Conservation (phyloP, 2,888 invertebrate genomes). For the Tinea semifulvella region DNA sequence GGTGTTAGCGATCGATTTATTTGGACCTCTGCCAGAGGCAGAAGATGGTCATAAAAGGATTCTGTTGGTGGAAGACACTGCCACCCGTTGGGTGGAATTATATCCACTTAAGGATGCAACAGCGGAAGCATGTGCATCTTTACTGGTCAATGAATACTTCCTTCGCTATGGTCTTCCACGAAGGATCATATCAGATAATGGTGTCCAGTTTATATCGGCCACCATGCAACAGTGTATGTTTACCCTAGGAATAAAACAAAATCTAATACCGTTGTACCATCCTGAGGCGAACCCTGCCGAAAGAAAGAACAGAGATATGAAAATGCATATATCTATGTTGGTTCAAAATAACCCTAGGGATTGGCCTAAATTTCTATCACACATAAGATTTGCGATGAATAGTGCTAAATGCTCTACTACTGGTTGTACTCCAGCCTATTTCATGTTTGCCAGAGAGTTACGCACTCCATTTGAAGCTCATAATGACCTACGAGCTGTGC, state of each 20-base stretch:
- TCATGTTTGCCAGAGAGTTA: slow-evolving; percentile 26
- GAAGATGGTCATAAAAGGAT: slow-evolving; percentile 23
- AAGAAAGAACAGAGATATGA: slow-evolving; percentile 24
- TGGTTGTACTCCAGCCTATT: slow-evolving; percentile 23
- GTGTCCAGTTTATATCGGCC: slow-evolving; percentile 25
- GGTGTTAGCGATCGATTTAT: slow-evolving; percentile 25
- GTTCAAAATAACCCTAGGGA: slow-evolving; percentile 16
- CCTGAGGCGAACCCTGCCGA: slow-evolving; percentile 27
- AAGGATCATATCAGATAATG: slow-evolving; percentile 26
- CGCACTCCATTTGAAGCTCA: slow-evolving; percentile 20
- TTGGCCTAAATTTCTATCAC: slow-evolving; percentile 24
- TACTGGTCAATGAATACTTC: slow-evolving; percentile 25
- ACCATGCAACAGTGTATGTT: slow-evolving; percentile 24
- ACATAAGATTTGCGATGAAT: slow-evolving; percentile 25
- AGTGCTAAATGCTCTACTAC: slow-evolving; percentile 20
- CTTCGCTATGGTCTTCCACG: slow-evolving; percentile 26
- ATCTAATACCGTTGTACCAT: slow-evolving; percentile 24
- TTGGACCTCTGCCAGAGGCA: slow-evolving; percentile 22
- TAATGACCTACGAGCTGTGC: slow-evolving; percentile 15
- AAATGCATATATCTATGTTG: slow-evolving; percentile 20
- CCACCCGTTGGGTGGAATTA: slow-evolving; percentile 25
- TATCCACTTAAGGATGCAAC: slow-evolving; percentile 22
- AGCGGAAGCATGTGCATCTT: slow-evolving; percentile 21
- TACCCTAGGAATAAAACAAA: slow-evolving; percentile 21
- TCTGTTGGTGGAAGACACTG: slow-evolving; percentile 22